A percentile compares a stretch with the other conserved stretches of the same genome.
These are phyloP conservation scores for Pseudomugil gertrudae DNA, from an alignment of 2,797 vertebrate genomes.

Conservation along the genomic window DNA sequence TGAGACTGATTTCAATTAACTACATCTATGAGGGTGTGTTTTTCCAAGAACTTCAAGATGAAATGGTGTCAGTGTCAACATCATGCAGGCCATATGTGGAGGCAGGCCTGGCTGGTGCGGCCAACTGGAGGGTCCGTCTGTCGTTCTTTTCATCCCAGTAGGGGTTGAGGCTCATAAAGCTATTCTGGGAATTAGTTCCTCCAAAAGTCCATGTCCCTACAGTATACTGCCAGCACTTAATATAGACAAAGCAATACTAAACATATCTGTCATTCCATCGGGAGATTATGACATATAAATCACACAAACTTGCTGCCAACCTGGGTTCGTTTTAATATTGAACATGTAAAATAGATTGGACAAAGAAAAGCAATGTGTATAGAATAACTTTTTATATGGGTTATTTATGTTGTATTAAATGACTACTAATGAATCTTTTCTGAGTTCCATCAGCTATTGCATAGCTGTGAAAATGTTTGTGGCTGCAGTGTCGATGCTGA, in stretches of 20 bases:
- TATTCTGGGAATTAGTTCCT: slow-evolving; percentile 52
- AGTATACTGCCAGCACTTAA: slow-evolving; percentile 45
- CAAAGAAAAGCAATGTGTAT: slow-evolving; percentile 3
- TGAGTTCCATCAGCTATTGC: slow-evolving; percentile 14
- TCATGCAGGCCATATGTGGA: slow-evolving; percentile 68
- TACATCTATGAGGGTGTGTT: slow-evolving; percentile 9
- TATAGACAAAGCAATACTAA: slow-evolving; percentile 53
- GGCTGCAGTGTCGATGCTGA: neutral
- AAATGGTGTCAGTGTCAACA: slow-evolving; percentile 64
- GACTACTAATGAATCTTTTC: slow-evolving; percentile 23
- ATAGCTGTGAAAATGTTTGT: slow-evolving; percentile 11
- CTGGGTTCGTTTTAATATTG: slow-evolving; percentile 23
- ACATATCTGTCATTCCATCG: slow-evolving; percentile 38
- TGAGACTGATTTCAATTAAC: neutral
- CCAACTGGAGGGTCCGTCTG: slow-evolving; percentile 67
- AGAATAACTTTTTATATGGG: slow-evolving; percentile 6
- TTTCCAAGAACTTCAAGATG: slow-evolving; percentile 47
- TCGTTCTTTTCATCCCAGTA: slow-evolving; percentile 42
- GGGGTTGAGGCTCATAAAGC: slow-evolving; percentile 37
- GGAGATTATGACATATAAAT: slow-evolving; percentile 33
- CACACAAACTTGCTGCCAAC: slow-evolving; percentile 10
- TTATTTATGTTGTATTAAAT: slow-evolving; percentile 22
- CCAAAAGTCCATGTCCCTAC: slow-evolving; percentile 47
- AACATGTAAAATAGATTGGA: slow-evolving; percentile 31
- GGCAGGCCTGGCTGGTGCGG: slow-evolving; percentile 48